Evolutionary conservation across 2,797 vertebrate genomes (phyloP).

Genomic region (Leptatherina wallacei): DNA sequence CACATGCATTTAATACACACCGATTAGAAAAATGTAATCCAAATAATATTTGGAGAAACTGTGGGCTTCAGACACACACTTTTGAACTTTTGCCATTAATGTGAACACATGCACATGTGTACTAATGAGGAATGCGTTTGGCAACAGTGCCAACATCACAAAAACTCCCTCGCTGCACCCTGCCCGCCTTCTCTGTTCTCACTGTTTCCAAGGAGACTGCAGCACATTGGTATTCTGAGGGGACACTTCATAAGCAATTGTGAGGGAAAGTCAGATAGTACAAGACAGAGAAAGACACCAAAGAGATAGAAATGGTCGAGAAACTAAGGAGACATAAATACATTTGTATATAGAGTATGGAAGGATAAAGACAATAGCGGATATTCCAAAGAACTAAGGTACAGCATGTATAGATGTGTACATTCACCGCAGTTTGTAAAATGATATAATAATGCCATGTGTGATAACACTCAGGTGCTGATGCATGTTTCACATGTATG

Average conservation of each 20-base stretch:
- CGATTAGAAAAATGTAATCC: constrained; percentile 17
- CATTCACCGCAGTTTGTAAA: not conserved
- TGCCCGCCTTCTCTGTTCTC: constrained; percentile 59
- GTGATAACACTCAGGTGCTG: constrained; percentile 3
- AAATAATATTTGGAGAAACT: constrained; percentile 17
- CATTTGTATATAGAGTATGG: constrained; percentile 9
- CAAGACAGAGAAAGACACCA: constrained; percentile 20
- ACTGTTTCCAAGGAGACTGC: constrained; percentile 83
- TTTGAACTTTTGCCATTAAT: constrained; percentile 38
- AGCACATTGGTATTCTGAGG: constrained; percentile 79
- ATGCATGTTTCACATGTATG: constrained; percentile 3
- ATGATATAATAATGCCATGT: not conserved
- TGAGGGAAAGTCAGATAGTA: constrained; percentile 37
- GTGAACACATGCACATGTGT: constrained; percentile 26
- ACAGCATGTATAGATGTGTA: not conserved
- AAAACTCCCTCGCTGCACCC: constrained; percentile 63
- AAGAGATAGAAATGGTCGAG: constrained; percentile 34
- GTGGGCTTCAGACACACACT: constrained; percentile 26
- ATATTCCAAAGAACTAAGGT: not conserved
- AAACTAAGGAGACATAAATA: constrained; percentile 36
- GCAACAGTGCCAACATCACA: constrained; percentile 66
- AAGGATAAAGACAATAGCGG: not conserved
- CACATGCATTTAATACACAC: constrained; percentile 8
- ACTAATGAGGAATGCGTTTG: constrained; percentile 55
- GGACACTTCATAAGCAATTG: constrained; percentile 73